Conservation (phyloP, 1,140 invertebrate species). For the Zaprionus davidi region DNA sequence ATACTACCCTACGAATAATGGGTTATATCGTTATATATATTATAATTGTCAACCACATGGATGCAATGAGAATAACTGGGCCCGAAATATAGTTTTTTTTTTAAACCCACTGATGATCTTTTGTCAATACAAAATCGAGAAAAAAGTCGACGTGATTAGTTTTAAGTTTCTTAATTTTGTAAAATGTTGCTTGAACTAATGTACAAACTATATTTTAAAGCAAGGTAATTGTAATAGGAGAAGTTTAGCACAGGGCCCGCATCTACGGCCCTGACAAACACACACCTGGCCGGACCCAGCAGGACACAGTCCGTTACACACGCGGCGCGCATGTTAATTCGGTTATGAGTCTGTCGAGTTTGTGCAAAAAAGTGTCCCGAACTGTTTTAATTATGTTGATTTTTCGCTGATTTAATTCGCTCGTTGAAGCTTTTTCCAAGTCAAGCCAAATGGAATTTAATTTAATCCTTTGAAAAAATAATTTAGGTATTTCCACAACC, state of each 20-base stretch:
- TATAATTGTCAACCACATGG: too few relatives aligned
- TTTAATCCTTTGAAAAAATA: slow-evolving; percentile 76
- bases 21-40: too few relatives aligned
- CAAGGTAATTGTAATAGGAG: too few relatives aligned
- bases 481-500: slow-evolving; percentile 32
- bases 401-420: slow-evolving; percentile 73
- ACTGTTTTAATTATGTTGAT: slow-evolving; percentile 78
- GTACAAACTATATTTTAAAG: too few relatives aligned
- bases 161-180: too few relatives aligned
- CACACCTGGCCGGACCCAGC: background rate
- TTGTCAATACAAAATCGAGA: too few relatives aligned
- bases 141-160: too few relatives aligned
- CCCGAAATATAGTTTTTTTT: too few relatives aligned
- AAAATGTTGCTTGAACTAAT: too few relatives aligned
- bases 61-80: too few relatives aligned
- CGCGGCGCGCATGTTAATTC: slow-evolving; percentile 45
- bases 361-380: slow-evolving; percentile 27
- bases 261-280: background rate
- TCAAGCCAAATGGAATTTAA: slow-evolving; percentile 73
- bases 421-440: slow-evolving; percentile 24
- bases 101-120: too few relatives aligned
- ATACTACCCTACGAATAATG: too few relatives aligned
- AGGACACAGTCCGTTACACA: background rate
- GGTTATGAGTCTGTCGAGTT: slow-evolving; percentile 24
- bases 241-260: background rate